phyloP scores from a whole-genome alignment of 2,113 vertebrate species.

The Equus quagga region DNA sequence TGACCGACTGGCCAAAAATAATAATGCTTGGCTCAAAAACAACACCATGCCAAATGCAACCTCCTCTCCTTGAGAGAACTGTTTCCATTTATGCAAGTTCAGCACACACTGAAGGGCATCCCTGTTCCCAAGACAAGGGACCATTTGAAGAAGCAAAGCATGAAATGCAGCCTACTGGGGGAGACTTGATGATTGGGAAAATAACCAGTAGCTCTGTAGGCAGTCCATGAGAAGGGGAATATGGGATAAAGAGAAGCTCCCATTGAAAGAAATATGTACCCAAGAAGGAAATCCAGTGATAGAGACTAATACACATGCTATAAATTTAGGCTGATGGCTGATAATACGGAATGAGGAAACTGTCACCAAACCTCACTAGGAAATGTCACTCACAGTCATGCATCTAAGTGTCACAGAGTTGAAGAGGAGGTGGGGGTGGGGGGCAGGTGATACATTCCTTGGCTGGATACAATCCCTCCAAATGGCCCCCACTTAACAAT shows the following conservation, averaged over 20 bases:
- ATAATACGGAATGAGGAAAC: background rate
- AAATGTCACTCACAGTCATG: background rate
- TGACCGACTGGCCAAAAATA: slow-evolving; percentile 69
- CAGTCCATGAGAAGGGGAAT: background rate
- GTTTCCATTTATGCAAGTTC: slow-evolving; percentile 64
- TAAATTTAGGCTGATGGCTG: background rate
- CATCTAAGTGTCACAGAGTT: background rate
- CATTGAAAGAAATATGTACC: background rate
- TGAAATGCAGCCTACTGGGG: slow-evolving; percentile 29
- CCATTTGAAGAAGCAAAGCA: slow-evolving; percentile 57
- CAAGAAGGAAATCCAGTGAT: slow-evolving; percentile 13
- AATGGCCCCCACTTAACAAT: background rate
- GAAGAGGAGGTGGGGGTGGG: background rate
- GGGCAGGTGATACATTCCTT: background rate
- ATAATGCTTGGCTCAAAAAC: slow-evolving; percentile 73
- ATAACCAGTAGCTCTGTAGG: background rate
- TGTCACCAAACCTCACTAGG: background rate
- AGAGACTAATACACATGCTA: background rate
- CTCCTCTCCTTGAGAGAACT: slow-evolving; percentile 65
- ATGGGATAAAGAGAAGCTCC: background rate
- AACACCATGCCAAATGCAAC: slow-evolving; percentile 57
- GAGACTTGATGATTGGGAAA: background rate
- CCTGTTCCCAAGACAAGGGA: slow-evolving; percentile 60
- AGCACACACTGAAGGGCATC: slow-evolving; percentile 61
- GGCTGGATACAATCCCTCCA: background rate